A percentile compares a stretch with the other conserved stretches of the same genome.
Conservation (phyloP, 2,888 invertebrate species). For the Acleris literana region DNA sequence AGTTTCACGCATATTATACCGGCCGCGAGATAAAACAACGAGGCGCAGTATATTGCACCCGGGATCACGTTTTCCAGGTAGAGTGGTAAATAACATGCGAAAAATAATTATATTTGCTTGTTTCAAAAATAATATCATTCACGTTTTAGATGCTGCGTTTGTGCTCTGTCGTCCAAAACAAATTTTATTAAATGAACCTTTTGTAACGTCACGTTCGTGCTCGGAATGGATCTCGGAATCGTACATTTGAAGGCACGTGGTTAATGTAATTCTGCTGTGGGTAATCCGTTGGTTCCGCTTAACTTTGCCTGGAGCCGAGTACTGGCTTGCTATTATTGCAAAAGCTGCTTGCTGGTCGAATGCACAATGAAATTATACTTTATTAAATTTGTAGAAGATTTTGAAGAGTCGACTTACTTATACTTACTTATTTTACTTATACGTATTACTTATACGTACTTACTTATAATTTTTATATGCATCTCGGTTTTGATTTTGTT, state of each 20-base stretch:
- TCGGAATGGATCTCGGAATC: constrained; percentile 18
- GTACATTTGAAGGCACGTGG: constrained; percentile 29
- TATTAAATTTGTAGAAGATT: too few relatives aligned
- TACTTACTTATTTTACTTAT: too few relatives aligned
- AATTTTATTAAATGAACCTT: constrained; percentile 19
- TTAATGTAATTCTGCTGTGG: constrained; percentile 31
- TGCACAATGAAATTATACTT: neutral
- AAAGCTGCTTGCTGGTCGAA: constrained; percentile 1
- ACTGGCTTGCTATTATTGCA: constrained; percentile 15
- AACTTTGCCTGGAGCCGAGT: constrained; percentile 15
- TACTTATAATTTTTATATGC: neutral
- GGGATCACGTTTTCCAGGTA: neutral
- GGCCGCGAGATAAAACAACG: constrained; percentile 48
- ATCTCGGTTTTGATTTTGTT: too few relatives aligned
- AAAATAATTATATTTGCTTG: constrained; percentile 36
- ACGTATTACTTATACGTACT: too few relatives aligned
- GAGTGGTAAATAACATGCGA: neutral
- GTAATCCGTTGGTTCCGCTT: constrained; percentile 25
- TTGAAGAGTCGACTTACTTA: too few relatives aligned
- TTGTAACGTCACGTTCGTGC: constrained; percentile 19
- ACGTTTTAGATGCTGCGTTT: constrained; percentile 47
- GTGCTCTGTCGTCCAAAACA: constrained; percentile 4
- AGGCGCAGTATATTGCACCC: neutral
- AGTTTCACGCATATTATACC: constrained; percentile 49
- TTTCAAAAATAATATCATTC: constrained; percentile 45